Percentiles rank a stretch among this genome's conserved stretches.
These are phyloP conservation scores for Spilosoma lubricipeda DNA, from an alignment of 2,888 invertebrate species.

Conservation along the genomic window DNA sequence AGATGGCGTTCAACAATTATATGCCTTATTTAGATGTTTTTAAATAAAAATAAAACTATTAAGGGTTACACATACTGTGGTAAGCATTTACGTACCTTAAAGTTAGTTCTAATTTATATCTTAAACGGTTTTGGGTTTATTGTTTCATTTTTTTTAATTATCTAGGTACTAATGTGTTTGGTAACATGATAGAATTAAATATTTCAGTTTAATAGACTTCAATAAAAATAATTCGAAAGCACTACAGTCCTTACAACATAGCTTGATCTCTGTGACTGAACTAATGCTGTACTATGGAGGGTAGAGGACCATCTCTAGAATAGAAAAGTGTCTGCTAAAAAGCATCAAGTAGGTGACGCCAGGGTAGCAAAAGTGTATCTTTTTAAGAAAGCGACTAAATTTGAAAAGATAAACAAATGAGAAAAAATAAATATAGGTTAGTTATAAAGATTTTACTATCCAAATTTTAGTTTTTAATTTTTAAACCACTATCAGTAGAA, in stretches of 20 bases:
- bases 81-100: background rate
- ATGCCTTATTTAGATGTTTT: slow-evolving; percentile 21
- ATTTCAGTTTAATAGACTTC: background rate
- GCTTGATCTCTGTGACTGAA: too few relatives aligned
- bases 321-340: too few relatives aligned
- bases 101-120: background rate
- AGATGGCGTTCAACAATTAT: background rate
- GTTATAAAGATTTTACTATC: too few relatives aligned
- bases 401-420: too few relatives aligned
- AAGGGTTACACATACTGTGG: background rate
- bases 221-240: background rate
- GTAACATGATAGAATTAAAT: background rate
- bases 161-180: background rate
- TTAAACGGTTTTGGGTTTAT: background rate
- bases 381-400: too few relatives aligned
- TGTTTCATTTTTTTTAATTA: background rate
- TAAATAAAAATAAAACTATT: background rate
- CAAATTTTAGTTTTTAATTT: too few relatives aligned
- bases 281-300: too few relatives aligned
- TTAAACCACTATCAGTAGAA: too few relatives aligned
- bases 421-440: too few relatives aligned
- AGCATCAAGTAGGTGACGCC: too few relatives aligned
- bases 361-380: too few relatives aligned
- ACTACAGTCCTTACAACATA: background rate
- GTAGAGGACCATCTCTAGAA: too few relatives aligned